Base-by-base conservation (phyloP, 1,140 invertebrate genomes). In the Pararge aegeria region DNA sequence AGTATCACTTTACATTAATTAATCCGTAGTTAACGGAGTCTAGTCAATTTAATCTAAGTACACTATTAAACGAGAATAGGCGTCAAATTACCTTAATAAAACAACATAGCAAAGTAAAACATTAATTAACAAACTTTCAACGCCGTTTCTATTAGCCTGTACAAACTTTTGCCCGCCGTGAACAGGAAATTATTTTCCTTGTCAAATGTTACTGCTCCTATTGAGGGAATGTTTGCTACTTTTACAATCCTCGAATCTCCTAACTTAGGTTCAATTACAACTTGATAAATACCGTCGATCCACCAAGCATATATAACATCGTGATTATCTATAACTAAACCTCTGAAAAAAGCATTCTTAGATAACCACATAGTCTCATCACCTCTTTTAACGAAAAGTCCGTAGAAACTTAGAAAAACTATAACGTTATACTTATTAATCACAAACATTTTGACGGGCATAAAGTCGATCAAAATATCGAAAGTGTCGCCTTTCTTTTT, bases 281-380 rank as follows among this genome's bases (percentile, higher is more conserved):
- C 70, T 70, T 73, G 83, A 37, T 86, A 89, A 16, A 89, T 73
- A 13, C 72, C 78, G 55, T 89, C 86, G n/a, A 89, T 30, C 84
- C 81, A 87, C 84, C 83, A 87, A 9, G 73, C 71, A 30, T 85
- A 86, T 0, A 87, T 63, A 0, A 52, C 56, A 9, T 75, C 79
- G 12, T 83, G 70, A 29, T 75, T 64, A 66, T 87, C 84, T 6
- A 85, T 70, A 4, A 73, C 70, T 2, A 89, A 40, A 3, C 84
- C 86, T 66, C 86, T 78, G 18, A 87, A 83, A 57, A 75, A 89
- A 0, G 76, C 55, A 51, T 87, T 87, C 0, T 68, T 76, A 0
- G 83, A 86, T 1, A 89, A 40, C 50, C 57, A 55, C 6, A 77
- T 54, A 5, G 54, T 60, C 18, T 75, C 60, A 0, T 69, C 70